Base-by-base conservation (phyloP, 2,888 invertebrate species). In the Bugulina stolonifera region DNA sequence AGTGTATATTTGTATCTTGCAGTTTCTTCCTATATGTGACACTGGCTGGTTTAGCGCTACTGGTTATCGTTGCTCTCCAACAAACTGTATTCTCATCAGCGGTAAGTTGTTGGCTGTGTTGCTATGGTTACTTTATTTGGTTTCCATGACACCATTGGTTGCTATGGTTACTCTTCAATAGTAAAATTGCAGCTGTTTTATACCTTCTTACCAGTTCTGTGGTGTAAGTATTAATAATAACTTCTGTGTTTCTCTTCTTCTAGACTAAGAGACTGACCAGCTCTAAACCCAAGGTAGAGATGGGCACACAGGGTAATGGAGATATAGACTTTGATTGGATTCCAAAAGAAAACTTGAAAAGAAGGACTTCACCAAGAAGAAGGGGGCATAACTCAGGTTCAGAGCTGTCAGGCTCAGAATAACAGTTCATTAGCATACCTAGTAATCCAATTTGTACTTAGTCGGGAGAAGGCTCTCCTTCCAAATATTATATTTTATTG, bases 271-370 rank as follows among this genome's bases (percentile, higher is more conserved):
- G 64, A 32, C 27, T 64, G 27, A 64, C 64, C 34, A 64, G 64
- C 34, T 64, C 64, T 14, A 64, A 64, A 32, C 64, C 64, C 25
- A 64, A 77, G 23, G 78, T 94, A 1, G 97, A 99, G 86, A 92
- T 93, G 78, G 97, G 97, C 75, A 97, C 97, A 0, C 81, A 83
- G 78, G 91, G 90, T 73, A 90, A 91, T 79, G 77, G 78, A 22
- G 93, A 94, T 85, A 94, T 99, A 1, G 98, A 99, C 86, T 97
- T 93, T 81, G 97, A 99, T 79, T 99, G 99, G 99, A 88, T 99
- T 81, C 98, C 99, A 55, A 91, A 91, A 81, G 93, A 94, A 85
- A 80, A 80, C 27, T 77, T 83, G 23, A 77, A 81, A 72, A 43
- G 27, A n/a, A 35, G 69, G 5, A 14, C 29, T 3, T 69, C 71